Percentiles rank a stretch among this genome's conserved stretches.
Evolutionary conservation across 2,888 invertebrate genomes (phyloP).

Genomic region (Drepanosiphum platanoidis): DNA sequence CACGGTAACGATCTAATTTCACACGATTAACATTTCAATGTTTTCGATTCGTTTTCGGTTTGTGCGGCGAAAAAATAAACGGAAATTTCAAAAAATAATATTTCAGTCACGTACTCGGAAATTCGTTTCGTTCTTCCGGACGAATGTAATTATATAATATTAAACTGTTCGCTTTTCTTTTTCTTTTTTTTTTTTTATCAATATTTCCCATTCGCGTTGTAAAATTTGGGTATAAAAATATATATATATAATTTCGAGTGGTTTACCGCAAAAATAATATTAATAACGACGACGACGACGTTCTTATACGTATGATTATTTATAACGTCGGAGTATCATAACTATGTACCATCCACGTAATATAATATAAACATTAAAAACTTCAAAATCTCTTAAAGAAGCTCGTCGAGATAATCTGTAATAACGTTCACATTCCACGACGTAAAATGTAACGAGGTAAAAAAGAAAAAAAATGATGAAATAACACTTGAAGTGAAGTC

Average conservation of each 20-base stretch:
- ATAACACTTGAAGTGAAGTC: background rate
- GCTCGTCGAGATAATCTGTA: background rate
- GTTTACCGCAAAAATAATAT: background rate
- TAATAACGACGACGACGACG: too few species aligned
- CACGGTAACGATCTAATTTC: too few species aligned
- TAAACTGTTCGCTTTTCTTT: background rate
- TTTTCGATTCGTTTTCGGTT: too few species aligned
- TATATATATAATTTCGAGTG: too few species aligned
- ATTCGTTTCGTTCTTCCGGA: background rate
- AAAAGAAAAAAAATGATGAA: background rate
- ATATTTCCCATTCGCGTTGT: background rate
- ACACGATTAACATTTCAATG: too few species aligned
- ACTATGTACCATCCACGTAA: too few species aligned
- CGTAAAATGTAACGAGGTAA: background rate
- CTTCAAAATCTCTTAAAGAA: background rate
- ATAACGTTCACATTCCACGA: background rate
- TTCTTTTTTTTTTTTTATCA: background rate
- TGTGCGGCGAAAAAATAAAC: too few species aligned
- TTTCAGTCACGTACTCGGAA: conserved; percentile 21
- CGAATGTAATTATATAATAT: background rate
- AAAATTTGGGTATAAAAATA: background rate
- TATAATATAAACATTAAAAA: too few species aligned
- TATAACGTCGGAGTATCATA: too few species aligned
- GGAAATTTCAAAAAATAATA: background rate
- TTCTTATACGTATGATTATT: too few species aligned